phyloP scores from a whole-genome alignment of 2,113 vertebrate genomes.

The Anseranas semipalmata region DNA sequence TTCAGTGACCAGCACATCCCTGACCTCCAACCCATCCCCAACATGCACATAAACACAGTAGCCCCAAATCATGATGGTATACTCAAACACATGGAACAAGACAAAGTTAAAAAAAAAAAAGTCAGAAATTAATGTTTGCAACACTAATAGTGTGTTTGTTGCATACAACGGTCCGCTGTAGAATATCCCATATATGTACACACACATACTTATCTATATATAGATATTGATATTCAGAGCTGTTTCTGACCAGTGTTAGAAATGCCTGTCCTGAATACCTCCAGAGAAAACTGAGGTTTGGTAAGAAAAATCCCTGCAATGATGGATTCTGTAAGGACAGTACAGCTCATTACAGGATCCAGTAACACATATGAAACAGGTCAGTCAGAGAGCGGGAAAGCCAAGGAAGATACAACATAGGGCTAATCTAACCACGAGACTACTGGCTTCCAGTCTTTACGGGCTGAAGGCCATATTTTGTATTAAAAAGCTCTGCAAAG shows the following conservation, averaged over 20 bases:
- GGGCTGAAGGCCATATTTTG: rapidly evolving
- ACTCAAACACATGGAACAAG: neutral
- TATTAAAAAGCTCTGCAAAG: neutral
- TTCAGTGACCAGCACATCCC: rapidly evolving
- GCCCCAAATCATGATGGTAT: neutral
- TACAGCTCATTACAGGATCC: neutral
- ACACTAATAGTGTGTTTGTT: neutral
- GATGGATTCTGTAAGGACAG: neutral
- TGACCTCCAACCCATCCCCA: neutral
- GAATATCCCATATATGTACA: neutral
- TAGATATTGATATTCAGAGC: neutral
- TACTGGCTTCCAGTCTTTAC: neutral
- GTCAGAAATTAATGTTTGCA: neutral
- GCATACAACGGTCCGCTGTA: neutral
- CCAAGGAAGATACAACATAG: neutral
- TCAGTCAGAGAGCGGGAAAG: neutral
- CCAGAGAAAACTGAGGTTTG: neutral
- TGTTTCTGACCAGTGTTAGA: neutral
- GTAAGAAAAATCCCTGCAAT: neutral
- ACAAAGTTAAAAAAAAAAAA: neutral
- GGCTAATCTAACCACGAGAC: neutral
- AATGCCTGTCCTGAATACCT: neutral
- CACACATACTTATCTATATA: no score
- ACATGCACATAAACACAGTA: neutral
- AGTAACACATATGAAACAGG: neutral